phyloP scores from a whole-genome alignment of 2,888 invertebrate genomes.

The Oscheius sp. region DNA sequence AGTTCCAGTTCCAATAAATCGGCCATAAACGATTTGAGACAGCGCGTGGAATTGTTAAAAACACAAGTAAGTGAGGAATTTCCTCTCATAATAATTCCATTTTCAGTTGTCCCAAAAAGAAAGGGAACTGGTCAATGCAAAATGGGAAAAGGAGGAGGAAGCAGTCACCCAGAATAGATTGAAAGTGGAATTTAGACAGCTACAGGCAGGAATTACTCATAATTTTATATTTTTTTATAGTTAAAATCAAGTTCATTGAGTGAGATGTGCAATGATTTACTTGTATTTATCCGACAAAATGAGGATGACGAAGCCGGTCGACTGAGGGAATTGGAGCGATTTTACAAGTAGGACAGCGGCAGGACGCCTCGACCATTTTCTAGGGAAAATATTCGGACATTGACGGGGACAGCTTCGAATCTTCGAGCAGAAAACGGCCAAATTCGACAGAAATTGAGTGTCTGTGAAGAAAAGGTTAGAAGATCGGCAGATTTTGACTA shows the following conservation, averaged over 20 bases:
- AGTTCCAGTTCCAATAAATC: conserved; percentile 24
- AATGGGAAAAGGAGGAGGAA: conserved; percentile 35
- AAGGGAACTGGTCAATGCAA: conserved; percentile 24
- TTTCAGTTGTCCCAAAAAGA: conserved; percentile 32
- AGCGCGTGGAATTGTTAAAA: conserved; percentile 25
- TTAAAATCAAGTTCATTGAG: conserved; percentile 16
- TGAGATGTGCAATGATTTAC: conserved; percentile 28
- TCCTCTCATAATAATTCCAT: no score
- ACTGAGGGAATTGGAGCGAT: conserved; percentile 13
- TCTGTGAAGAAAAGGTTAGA: conserved; percentile 17
- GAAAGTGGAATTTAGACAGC: conserved; percentile 14
- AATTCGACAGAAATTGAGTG: conserved; percentile 27
- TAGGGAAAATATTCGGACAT: conserved; percentile 25
- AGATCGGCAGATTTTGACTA: not conserved
- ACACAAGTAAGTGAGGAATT: conserved; percentile 9
- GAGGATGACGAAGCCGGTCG: conserved; percentile 25
- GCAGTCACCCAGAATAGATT: not conserved
- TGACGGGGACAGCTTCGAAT: not conserved
- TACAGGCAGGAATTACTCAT: conserved; percentile 16
- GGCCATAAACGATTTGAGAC: conserved; percentile 14
- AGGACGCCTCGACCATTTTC: not conserved
- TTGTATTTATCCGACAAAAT: conserved; percentile 13
- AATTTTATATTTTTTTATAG: conserved; percentile 16
- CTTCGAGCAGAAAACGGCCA: conserved; percentile 26
- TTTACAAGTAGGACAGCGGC: conserved; percentile 22